Conservation (phyloP, 37 sponge, comb jelly and placozoan species). For the Aplysina aerophoba region DNA sequence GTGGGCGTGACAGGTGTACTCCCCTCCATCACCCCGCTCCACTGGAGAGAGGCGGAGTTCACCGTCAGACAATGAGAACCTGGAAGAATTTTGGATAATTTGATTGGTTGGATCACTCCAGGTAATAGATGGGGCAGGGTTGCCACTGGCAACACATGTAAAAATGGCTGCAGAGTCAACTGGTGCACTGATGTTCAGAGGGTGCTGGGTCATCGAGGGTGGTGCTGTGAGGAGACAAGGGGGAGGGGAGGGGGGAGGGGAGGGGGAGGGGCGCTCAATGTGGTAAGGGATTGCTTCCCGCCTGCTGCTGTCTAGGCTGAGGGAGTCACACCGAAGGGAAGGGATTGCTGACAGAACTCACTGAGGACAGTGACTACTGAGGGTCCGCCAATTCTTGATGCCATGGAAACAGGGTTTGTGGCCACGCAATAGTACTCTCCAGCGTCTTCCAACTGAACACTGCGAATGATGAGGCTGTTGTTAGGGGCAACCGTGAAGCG, state of each 20-base stretch:
- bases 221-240: slow-evolving; percentile 20
- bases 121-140: slow-evolving; percentile 45
- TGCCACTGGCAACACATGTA: slow-evolving; percentile 50
- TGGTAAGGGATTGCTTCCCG: not conserved
- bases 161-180: slow-evolving; percentile 16
- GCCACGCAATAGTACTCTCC: slow-evolving; percentile 53
- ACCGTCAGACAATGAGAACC: not conserved
- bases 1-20: slow-evolving; percentile 22
- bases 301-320: not conserved
- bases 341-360: slow-evolving; percentile 22
- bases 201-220: slow-evolving; percentile 41
- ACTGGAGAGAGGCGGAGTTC: slow-evolving; percentile 1
- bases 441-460: slow-evolving; percentile 27
- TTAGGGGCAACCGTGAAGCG: slow-evolving; percentile 2
- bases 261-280: slow-evolving; percentile 33
- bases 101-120: slow-evolving; percentile 37
- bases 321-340: too few species aligned
- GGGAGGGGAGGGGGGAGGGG: not conserved
- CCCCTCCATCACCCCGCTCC: slow-evolving; percentile 9
- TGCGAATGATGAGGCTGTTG: slow-evolving; percentile 41
- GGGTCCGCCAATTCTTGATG: slow-evolving; percentile 34
- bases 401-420: slow-evolving; percentile 40
- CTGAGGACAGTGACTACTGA: slow-evolving; percentile 49
- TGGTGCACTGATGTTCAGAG: slow-evolving; percentile 19
- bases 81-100: not conserved